Evolutionary conservation across 2,888 invertebrate species (phyloP).

Genomic region (Trissonchulus sp.): DNA sequence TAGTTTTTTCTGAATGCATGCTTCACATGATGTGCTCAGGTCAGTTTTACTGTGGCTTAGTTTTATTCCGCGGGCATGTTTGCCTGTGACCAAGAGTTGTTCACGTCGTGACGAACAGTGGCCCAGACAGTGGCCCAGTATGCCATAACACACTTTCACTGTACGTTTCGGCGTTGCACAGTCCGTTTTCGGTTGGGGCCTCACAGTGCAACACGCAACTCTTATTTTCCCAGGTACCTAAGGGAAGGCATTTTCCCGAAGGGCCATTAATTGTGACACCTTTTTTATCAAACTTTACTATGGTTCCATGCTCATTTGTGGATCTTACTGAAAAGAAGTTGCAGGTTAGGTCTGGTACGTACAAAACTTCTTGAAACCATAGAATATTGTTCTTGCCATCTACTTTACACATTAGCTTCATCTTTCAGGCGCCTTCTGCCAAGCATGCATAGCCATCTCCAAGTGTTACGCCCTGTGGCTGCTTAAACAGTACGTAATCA

Average conservation of each 20-base stretch:
- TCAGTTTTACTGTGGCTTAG: neutral
- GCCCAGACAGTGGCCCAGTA: neutral
- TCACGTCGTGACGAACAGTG: neutral
- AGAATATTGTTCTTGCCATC: neutral
- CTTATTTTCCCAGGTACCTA: slow-evolving; percentile 4
- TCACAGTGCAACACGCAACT: neutral
- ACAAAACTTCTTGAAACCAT: slow-evolving; percentile 1
- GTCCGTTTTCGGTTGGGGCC: neutral
- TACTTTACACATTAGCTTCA: neutral
- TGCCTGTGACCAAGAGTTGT: neutral
- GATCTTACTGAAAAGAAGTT: slow-evolving; percentile 1
- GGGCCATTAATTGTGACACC: neutral
- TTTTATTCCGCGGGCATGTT: neutral
- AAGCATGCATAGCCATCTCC: neutral
- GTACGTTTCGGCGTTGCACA: neutral
- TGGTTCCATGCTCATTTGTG: neutral
- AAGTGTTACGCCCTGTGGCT: neutral
- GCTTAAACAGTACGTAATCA: neutral
- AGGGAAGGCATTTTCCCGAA: no score
- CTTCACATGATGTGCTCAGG: neutral
- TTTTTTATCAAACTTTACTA: neutral
- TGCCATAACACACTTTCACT: neutral
- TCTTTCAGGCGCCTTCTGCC: neutral
- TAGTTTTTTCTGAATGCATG: neutral
- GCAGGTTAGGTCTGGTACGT: neutral